Evolutionary conservation across 2,113 vertebrate species (phyloP).

Genomic region (Numenius arquata): DNA sequence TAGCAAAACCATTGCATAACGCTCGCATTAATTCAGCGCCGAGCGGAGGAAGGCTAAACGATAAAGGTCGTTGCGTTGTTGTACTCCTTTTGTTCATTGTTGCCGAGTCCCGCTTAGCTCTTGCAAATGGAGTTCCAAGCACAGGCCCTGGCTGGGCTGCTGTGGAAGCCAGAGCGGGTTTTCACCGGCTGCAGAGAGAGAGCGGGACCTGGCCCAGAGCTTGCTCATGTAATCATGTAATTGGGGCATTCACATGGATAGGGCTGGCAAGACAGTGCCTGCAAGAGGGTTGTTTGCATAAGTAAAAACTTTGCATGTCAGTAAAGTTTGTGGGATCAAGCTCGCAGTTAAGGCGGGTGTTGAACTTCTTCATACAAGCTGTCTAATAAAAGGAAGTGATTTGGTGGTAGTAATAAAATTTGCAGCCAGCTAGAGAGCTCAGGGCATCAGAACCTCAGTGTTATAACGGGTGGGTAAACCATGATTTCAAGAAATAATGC

Average conservation of each 20-base stretch:
- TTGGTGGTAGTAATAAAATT: not conserved
- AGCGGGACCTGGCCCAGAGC: not conserved
- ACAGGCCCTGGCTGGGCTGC: not conserved
- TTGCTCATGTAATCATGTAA: not conserved
- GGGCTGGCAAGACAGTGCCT: not conserved
- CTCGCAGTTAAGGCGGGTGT: not conserved
- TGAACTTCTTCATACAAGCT: not conserved
- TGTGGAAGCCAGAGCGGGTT: not conserved
- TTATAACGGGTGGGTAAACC: not conserved
- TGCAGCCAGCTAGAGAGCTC: not conserved
- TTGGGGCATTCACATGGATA: not conserved
- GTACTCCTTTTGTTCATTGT: not conserved
- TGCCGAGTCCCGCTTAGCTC: not conserved
- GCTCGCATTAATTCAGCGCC: not conserved
- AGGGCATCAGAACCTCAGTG: not conserved
- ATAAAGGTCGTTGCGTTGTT: not conserved
- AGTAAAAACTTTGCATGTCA: not conserved
- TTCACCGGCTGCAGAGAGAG: not conserved
- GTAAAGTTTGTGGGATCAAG: not conserved
- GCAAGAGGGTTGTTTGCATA: not conserved
- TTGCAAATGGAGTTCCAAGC: not conserved
- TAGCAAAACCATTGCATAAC: conserved; percentile 56
- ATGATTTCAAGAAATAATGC: not conserved
- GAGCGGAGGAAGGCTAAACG: not conserved
- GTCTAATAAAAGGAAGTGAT: not conserved